Conservation (phyloP, 2,888 invertebrate genomes). For the Hipparchia sbordonii region DNA sequence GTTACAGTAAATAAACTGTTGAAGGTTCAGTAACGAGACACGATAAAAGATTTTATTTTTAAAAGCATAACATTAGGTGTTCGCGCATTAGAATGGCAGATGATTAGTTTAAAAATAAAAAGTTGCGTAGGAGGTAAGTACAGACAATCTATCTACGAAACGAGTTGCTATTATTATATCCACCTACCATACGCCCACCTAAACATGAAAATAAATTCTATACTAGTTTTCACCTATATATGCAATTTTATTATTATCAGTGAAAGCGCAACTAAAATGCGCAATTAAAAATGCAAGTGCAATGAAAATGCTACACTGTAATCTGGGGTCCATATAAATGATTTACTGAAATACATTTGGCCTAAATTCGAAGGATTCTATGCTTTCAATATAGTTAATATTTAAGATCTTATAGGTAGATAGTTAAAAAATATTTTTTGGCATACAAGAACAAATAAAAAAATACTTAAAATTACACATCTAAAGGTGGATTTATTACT, state of each 20-base stretch:
- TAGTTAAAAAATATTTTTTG: no score
- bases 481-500: no score
- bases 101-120: constrained; percentile 22
- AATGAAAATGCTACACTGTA: no score
- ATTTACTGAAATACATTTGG: no score
- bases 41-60: no score
- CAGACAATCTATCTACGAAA: constrained; percentile 7
- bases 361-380: no score
- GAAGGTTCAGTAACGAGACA: no score
- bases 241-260: not conserved
- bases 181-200: constrained; percentile 8
- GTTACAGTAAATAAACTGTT: not conserved
- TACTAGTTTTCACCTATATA: not conserved
- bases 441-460: no score
- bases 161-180: constrained; percentile 8
- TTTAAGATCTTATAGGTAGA: no score
- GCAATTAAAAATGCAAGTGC: not conserved
- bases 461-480: no score
- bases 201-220: not conserved
- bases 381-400: no score
- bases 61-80: not conserved
- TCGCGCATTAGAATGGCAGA: constrained; percentile 10
- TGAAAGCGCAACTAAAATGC: not conserved
- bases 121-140: constrained; percentile 10
- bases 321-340: no score